Conservation (phyloP, 2,888 invertebrate genomes). For the Periphyllus acericola region DNA sequence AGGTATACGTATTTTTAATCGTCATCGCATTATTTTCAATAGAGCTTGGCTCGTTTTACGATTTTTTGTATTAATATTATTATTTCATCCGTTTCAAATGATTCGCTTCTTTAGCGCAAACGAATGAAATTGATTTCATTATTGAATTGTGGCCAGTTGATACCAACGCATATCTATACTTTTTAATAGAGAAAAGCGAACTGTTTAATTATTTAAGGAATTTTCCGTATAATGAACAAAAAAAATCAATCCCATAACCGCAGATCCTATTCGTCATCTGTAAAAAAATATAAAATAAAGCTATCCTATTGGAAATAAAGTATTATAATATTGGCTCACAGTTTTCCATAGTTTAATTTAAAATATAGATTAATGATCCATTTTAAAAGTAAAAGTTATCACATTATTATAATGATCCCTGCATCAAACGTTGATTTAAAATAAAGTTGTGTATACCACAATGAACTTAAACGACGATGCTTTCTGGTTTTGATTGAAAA, state of each 20-base stretch:
- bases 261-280: not conserved
- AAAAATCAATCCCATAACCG: not conserved
- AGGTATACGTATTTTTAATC: not conserved
- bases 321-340: not conserved
- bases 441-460: not conserved
- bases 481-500: constrained; percentile 1
- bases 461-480: not conserved
- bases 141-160: not conserved
- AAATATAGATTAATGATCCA: not conserved
- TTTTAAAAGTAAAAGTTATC: not conserved
- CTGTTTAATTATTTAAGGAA: not conserved
- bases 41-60: not conserved
- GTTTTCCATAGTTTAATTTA: not conserved
- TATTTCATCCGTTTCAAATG: not conserved
- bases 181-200: not conserved
- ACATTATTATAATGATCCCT: not conserved
- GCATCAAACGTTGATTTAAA: not conserved
- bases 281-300: not conserved
- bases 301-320: not conserved
- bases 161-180: not conserved
- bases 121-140: not conserved
- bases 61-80: not conserved
- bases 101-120: not conserved
- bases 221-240: not conserved
- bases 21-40: not conserved